Evolutionary conservation across 2,113 vertebrate genomes (phyloP), one percentile per base, ranked within the genome.

Genomic region (Sinosuthora webbiana): DNA sequence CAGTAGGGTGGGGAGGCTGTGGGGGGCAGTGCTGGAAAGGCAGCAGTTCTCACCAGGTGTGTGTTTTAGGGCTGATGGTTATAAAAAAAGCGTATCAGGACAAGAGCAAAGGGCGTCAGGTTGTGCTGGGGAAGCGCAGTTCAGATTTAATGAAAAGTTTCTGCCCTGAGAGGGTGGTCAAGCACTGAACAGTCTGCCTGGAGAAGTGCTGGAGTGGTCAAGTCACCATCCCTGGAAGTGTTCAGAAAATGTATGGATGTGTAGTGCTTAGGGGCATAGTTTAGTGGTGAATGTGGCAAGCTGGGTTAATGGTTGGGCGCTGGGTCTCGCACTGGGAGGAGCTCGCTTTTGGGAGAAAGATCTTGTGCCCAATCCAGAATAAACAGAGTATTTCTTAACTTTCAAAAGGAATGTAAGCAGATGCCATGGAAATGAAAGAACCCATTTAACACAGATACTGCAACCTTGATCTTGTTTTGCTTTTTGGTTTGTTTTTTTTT

Each of bases 361-460:
- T 83, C 23, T 88, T 70, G 71, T 63, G 33, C 60, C 0, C 8
- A 60, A 47, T 81, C 73, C 80, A 92, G 64, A 74, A 87, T 81
- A 93, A 94, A 83, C 47, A 95, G 63, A 88, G 0, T 55, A 49
- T 83, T 81, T 80, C 89, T 81, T 63, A 83, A 89, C 33, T 96
- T 93, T 25, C 0, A 1, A 56, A 86, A 94, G 80, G 67, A 96
- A 81, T 87, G 89, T 2, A 1, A 52, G 76, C 0, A 8, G 83
- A 87, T 93, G 83, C 52, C 4, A 9, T 24, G 4, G 89, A 94
- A 95, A 87, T 77, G 68, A 87, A 95, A 93, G 90, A 68, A 87
- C 18, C 22, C 2, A 2, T 90, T 96, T 86, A 87, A 86, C 68
- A 67, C 18, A 3, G 82, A 53, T 80, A 44, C 67, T 76, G 70